Conservation (phyloP, 2,113 vertebrate genomes). For the Phoxinus phoxinus region DNA sequence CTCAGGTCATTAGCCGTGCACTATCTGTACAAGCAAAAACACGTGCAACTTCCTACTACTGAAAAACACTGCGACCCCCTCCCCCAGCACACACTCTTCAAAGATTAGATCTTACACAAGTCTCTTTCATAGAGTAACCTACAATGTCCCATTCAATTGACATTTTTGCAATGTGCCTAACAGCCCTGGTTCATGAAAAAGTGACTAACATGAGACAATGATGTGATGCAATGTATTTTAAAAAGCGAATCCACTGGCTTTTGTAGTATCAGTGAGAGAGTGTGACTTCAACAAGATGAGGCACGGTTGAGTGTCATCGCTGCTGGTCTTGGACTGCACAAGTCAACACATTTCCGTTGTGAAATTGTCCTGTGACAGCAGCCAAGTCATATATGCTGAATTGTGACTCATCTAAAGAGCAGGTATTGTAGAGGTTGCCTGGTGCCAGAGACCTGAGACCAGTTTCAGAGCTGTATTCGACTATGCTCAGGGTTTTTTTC, state of each 20-base stretch:
- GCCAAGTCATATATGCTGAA: constrained; percentile 16
- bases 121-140: constrained; percentile 8
- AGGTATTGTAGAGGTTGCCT: background rate
- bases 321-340: constrained; percentile 1
- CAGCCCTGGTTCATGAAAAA: background rate
- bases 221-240: background rate
- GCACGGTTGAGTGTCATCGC: background rate
- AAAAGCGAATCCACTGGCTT: background rate
- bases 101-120: constrained; percentile 6
- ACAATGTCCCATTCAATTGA: background rate
- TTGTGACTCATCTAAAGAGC: constrained; percentile 50
- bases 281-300: constrained; percentile 22
- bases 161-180: background rate
- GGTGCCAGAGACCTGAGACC: background rate
- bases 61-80: background rate
- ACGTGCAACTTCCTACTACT: constrained; percentile 14
- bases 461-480: background rate
- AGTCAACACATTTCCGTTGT: constrained; percentile 16
- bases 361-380: constrained; percentile 26
- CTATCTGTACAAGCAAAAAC: constrained; percentile 31
- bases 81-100: background rate
- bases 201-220: background rate
- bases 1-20: constrained; percentile 34
- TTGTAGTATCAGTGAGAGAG: background rate
- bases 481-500: background rate